phyloP scores from a whole-genome alignment of 1,140 invertebrate genomes.

The Ceratina australensis region DNA sequence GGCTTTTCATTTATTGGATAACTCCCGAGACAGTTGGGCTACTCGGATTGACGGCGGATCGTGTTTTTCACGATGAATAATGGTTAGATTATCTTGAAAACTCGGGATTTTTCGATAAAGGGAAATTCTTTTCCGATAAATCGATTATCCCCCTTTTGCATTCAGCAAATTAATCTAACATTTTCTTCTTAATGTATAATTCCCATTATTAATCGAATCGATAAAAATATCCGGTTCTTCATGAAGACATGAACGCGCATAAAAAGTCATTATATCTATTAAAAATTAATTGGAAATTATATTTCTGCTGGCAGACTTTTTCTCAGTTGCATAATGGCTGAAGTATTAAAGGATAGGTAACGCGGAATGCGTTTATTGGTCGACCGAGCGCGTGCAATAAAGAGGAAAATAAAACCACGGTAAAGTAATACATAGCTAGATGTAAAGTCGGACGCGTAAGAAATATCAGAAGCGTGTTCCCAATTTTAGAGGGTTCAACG shows the following conservation, averaged over 20 bases:
- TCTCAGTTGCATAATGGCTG: neutral
- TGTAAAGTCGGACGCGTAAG: conserved; percentile 6
- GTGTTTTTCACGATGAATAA: neutral
- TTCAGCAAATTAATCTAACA: no score
- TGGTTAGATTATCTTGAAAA: conserved; percentile 5
- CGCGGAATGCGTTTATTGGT: neutral
- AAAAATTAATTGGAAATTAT: no score
- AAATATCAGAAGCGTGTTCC: conserved; percentile 11
- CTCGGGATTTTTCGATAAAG: neutral
- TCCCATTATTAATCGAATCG: no score
- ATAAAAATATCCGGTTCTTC: no score
- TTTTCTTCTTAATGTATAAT: no score
- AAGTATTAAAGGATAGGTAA: neutral
- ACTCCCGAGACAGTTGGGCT: neutral
- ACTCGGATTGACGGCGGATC: neutral
- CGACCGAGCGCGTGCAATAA: neutral
- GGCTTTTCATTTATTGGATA: conserved; percentile 17
- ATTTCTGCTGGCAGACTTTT: neutral
- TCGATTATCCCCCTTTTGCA: no score
- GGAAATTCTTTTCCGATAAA: neutral
- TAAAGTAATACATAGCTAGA: conserved; percentile 10
- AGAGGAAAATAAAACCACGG: neutral
- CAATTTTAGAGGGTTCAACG: conserved; percentile 30
- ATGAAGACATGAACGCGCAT: no score
- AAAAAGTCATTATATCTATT: no score